Evolutionary conservation across 1,140 invertebrate species (phyloP), one percentile per base, ranked within the genome.

Genomic region (Dreissena rostriformis): DNA sequence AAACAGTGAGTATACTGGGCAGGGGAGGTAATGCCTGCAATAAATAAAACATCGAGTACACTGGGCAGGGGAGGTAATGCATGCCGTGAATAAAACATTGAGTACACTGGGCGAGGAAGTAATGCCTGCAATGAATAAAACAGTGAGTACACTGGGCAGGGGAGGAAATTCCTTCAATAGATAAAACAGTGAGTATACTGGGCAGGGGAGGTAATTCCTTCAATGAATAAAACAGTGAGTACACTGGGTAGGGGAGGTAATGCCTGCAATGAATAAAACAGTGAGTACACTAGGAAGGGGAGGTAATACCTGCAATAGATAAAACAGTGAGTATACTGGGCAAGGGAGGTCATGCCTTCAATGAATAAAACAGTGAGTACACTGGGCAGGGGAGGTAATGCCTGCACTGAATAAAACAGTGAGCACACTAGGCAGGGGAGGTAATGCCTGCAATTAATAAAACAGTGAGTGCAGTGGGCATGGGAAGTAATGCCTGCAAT

Each of bases 381-480:
- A 29, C 24, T 63, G 57, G 76, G 51, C 28, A 26, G 17, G 49
- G 28, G 39, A 39, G 8, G 39, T 39, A 5, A 39, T 8, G n/a
- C n/a, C n/a, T 2, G 39, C 39, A 5, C 2, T 39, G 2, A n/a
- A n/a, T n/a, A n/a, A n/a, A n/a, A n/a, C n/a, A n/a, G n/a, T n/a
- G n/a, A n/a, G n/a, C 96, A 5, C 95, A 97, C 71, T 94, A 99
- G 74, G 98, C 99, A 93, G 94, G 97, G 61, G 96, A 98, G 87
- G 95, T n/a, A n/a, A n/a, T n/a, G n/a, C n/a, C 95, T 67, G 97
- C 98, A 90, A 94, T 96, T 17, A 95, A 96, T 88, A 97, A 97
- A 93, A 95, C 95, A 10, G 95, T 98, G 78, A 95, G 96, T 39
- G 28, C 77, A 29, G 17, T 63, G 57, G 76, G 51, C 28, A 26